Base-by-base conservation (phyloP, 1,140 invertebrate species). In the Bombus haemorrhoidalis region DNA sequence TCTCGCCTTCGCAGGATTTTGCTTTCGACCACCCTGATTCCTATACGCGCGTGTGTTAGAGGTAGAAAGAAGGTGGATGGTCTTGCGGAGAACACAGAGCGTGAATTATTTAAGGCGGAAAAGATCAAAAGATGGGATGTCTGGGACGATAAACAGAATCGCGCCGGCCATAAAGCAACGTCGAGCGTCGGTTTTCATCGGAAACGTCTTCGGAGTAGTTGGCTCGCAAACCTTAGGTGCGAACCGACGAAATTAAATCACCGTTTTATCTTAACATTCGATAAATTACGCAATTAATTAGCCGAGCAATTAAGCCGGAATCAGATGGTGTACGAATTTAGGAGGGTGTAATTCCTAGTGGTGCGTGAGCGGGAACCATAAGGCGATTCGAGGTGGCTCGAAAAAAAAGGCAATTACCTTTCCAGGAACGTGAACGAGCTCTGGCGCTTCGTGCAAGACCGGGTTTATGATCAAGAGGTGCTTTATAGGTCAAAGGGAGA, bases 201-300 rank as follows among this genome's bases (percentile, higher is more conserved):
- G 13, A 13, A 5, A 41, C 71, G 39, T 57, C 71, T 86, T 80
- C 64, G 78, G 64, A 10, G 57, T 10, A 8, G 53, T 43, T 39
- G 53, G 13, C 53, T 62, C 59, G 59, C 28, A 13, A 62, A n/a
- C 28, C 10, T 62, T 62, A 62, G 69, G n/a, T 59, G 39, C 82
- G 39, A 39, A 15, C 77, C 62, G 66, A 59, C 80, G 47, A 88
- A 91, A 92, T 92, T 93, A 94, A 93, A 93, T 94, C 92, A 93
- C 84, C 82, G 92, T 87, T 92, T 93, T 93, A 93, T 93, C 92
- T 90, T 73, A 83, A 75, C 78, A 86, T 80, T 85, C 92, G 89
- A 93, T 94, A 94, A 94, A 94, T 94, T 92, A 90, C 86, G 91
- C 89, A 94, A 94, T 94, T 94, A 94, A 94, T 94, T 94, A 94